Conservation (phyloP, 2,888 invertebrate species). For the Geophilus truncorum region DNA sequence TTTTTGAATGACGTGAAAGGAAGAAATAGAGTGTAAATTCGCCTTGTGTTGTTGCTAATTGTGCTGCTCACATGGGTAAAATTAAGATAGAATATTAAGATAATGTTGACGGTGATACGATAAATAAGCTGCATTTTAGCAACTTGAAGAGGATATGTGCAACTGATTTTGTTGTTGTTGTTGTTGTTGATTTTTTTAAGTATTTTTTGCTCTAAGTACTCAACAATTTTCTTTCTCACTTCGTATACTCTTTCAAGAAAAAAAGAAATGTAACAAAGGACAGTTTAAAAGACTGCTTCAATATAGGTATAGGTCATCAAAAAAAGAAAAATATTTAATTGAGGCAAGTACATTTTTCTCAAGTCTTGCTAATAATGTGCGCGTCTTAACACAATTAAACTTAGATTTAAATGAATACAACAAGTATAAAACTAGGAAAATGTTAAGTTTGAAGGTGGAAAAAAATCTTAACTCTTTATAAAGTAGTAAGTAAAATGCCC, state of each 20-base stretch:
- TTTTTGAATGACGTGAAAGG: not conserved
- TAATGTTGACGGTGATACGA: not conserved
- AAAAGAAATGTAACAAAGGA: not conserved
- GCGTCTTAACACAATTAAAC: slow-evolving; percentile 17
- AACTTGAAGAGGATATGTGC: slow-evolving; percentile 2
- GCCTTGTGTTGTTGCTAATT: slow-evolving; percentile 20
- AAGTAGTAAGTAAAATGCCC: not conserved
- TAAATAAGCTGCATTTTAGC: slow-evolving; percentile 27
- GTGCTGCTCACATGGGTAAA: not conserved
- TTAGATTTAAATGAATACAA: not conserved
- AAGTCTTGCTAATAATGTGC: not conserved
- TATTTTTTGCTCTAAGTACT: slow-evolving; percentile 25
- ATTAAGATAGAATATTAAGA: slow-evolving; percentile 20
- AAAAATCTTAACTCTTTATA: not conserved
- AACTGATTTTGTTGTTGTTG: slow-evolving; percentile 16
- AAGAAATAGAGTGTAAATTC: not conserved
- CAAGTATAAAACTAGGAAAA: not conserved
- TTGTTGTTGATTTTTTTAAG: not conserved
- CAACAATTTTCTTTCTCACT: not conserved
- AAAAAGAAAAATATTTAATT: not conserved
- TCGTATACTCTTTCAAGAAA: slow-evolving; percentile 14
- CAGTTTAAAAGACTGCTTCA: slow-evolving; percentile 10
- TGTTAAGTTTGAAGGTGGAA: slow-evolving; percentile 7
- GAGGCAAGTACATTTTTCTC: slow-evolving; percentile 14
- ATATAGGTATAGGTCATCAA: not conserved